Conservation (phyloP, 2,888 invertebrate species). For the Harpalus rufipes region DNA sequence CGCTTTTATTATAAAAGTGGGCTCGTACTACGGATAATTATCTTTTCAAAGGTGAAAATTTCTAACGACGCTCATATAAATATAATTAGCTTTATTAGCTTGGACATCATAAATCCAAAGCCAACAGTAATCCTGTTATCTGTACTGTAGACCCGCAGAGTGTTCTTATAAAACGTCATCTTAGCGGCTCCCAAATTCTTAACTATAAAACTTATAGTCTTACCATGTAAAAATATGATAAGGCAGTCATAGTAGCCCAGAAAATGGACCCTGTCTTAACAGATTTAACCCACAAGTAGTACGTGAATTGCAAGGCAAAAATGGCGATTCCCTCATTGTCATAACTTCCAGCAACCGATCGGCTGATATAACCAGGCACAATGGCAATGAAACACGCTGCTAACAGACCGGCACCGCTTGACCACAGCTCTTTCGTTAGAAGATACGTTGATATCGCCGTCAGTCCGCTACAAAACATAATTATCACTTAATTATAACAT, state of each 20-base stretch:
- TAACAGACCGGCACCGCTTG: conserved; percentile 96
- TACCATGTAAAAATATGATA: conserved; percentile 99
- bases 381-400: conserved; percentile 99
- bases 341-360: conserved; percentile 99
- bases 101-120: no score
- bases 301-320: conserved; percentile 99
- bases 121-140: no score
- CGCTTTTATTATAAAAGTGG: no score
- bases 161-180: no score
- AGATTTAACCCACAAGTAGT: conserved; percentile 98
- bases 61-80: no score
- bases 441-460: conserved; percentile 99
- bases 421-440: conserved; percentile 98
- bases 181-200: no score
- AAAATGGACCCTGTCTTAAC: conserved; percentile 98
- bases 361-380: conserved; percentile 98
- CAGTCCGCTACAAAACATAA: conserved; percentile 87
- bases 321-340: conserved; percentile 99
- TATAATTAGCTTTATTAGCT: no score
- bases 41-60: no score
- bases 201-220: conserved; percentile 71
- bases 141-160: no score
- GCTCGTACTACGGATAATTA: no score
- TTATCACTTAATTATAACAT: not conserved
- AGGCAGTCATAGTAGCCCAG: conserved; percentile 95